phyloP scores from a whole-genome alignment of 2,888 invertebrate species.

The Podotricha telesiphe region DNA sequence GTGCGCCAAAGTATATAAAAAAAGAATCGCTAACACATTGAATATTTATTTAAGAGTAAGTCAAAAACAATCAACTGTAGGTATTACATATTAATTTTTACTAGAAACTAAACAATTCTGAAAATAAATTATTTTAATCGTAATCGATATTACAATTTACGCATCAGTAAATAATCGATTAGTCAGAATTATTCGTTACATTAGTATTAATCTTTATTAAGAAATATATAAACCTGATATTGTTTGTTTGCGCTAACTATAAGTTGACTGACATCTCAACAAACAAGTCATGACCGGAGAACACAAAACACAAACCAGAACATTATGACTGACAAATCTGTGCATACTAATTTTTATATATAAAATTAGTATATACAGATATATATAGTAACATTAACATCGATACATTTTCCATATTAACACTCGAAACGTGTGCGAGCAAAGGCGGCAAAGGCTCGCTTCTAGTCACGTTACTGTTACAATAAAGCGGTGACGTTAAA shows the following conservation, averaged over 20 bases:
- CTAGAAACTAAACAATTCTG: not conserved
- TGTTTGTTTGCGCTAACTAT: slow-evolving; percentile 8
- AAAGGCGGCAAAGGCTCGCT: slow-evolving; percentile 20
- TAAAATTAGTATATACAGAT: too few relatives aligned
- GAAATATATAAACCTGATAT: not conserved
- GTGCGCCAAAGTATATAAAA: slow-evolving; percentile 4
- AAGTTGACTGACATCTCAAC: not conserved
- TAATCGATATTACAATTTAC: not conserved
- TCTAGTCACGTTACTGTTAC: not conserved
- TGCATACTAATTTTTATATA: slow-evolving; percentile 16
- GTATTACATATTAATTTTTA: not conserved
- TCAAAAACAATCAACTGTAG: not conserved
- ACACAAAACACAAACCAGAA: slow-evolving; percentile 3
- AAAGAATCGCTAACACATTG: too few relatives aligned
- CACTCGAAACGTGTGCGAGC: slow-evolving; percentile 21
- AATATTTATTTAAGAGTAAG: too few relatives aligned
- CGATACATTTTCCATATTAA: slow-evolving; percentile 22
- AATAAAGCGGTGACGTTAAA: not conserved
- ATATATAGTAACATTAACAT: slow-evolving; percentile 24
- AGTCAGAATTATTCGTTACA: not conserved
- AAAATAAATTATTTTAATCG: not conserved
- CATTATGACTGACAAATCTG: slow-evolving; percentile 18
- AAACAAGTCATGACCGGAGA: slow-evolving; percentile 11
- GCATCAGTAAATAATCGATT: not conserved
- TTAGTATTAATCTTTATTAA: not conserved